Percentiles rank a stretch among this genome's conserved stretches.
Evolutionary conservation across 2,113 vertebrate species (phyloP).

Genomic region (Delphinus delphis): DNA sequence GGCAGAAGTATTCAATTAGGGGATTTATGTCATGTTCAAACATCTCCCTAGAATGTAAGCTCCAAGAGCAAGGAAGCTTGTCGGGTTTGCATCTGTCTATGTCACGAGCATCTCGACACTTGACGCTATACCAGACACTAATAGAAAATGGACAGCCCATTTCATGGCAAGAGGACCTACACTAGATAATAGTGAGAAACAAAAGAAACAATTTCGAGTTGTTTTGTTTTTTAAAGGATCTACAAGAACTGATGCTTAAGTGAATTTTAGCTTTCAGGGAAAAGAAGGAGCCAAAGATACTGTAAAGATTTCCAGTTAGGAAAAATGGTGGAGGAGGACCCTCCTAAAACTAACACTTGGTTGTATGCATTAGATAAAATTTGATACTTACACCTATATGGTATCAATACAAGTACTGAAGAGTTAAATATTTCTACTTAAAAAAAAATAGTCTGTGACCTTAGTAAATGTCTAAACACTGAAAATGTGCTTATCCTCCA

Average conservation of each 20-base stretch:
- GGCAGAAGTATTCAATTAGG: neutral
- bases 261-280: neutral
- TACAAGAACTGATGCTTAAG: neutral
- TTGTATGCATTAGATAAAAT: neutral
- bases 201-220: neutral
- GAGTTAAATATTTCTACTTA: neutral
- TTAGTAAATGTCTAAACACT: neutral
- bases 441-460: conserved; percentile 20
- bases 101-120: neutral
- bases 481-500: neutral
- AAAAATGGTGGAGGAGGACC: neutral
- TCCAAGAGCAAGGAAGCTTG: neutral
- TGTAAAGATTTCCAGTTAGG: neutral
- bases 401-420: neutral
- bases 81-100: neutral
- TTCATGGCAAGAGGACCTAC: neutral
- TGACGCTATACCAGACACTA: neutral
- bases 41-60: neutral
- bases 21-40: neutral
- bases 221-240: neutral
- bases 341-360: neutral
- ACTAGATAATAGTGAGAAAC: neutral
- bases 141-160: neutral
- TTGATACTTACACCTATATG: neutral
- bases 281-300: neutral